Evolutionary conservation across 2,113 vertebrate species (phyloP).

Genomic region (Pelecanoides urinatrix): DNA sequence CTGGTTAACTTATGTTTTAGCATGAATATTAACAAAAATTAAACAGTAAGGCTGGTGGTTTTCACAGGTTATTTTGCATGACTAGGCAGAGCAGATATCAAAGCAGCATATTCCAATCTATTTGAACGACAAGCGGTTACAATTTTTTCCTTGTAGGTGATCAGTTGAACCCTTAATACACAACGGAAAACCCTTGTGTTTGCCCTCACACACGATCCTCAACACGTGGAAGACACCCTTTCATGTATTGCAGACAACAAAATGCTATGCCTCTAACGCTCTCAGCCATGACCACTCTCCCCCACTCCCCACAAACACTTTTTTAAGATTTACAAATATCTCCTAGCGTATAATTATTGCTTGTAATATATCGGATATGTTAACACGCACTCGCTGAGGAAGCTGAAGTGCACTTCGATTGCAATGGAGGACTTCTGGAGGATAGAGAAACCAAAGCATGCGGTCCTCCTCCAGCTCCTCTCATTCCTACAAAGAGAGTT

Average conservation of each 20-base stretch:
- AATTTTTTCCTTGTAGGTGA: neutral
- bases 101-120: neutral
- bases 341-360: neutral
- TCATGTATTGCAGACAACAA: fast-evolving
- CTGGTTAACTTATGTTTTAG: too few relatives aligned
- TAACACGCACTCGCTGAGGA: neutral
- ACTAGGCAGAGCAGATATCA: neutral
- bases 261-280: neutral
- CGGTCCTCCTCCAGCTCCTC: neutral
- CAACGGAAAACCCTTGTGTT: neutral
- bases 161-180: neutral
- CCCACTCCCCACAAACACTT: neutral
- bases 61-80: neutral
- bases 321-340: neutral
- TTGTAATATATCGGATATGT: fast-evolving
- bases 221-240: fast-evolving
- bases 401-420: neutral
- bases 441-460: neutral
- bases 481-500: neutral
- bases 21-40: neutral
- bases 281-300: neutral
- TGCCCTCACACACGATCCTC: neutral
- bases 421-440: neutral
- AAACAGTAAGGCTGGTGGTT: neutral
- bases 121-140: too few relatives aligned